These are phyloP conservation scores for Ephydatia muelleri DNA, from an alignment of 37 sponge, comb jelly and placozoan genomes.

Conservation along the genomic window DNA sequence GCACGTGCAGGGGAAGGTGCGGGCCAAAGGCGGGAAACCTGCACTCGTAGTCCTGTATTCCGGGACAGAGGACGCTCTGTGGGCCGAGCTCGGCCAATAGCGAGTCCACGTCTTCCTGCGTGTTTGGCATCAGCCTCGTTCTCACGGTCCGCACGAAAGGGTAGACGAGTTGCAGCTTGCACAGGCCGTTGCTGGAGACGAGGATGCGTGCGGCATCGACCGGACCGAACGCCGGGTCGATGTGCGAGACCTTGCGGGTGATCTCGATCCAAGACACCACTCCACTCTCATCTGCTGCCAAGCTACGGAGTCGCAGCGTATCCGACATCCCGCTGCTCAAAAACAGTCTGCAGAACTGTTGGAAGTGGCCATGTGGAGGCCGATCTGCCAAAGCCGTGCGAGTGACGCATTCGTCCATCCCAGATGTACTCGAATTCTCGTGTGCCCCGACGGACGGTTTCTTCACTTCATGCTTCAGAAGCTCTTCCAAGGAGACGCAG, in stretches of 20 bases:
- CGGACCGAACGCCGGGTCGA: conserved; percentile 28
- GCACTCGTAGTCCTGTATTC: conserved; percentile 10
- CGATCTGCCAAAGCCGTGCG: no score
- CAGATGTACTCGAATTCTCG: no score
- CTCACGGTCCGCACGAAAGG: conserved; percentile 19
- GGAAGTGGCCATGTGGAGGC: no score
- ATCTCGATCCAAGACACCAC: conserved; percentile 13
- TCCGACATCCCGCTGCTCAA: no score
- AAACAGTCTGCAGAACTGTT: no score
- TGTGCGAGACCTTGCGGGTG: conserved; percentile 25
- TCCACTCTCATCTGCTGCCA: no score
- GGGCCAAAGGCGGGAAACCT: conserved; percentile 11
- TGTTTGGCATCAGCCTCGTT: conserved; percentile 15
- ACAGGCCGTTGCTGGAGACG: conserved; percentile 32
- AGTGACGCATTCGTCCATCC: no score
- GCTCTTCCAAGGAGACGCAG: no score
- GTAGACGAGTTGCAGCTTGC: conserved; percentile 17
- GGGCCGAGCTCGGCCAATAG: conserved; percentile 23
- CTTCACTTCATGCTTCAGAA: no score
- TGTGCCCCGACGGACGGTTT: no score
- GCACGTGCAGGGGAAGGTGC: conserved; percentile 10
- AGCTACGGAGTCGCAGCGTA: no score
- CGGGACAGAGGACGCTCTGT: conserved; percentile 20
- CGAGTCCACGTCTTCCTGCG: not conserved
- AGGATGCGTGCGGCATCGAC: conserved; percentile 20